Evolutionary conservation across 2,797 vertebrate genomes (phyloP).

Genomic region (Triplophysa bombifrons): DNA sequence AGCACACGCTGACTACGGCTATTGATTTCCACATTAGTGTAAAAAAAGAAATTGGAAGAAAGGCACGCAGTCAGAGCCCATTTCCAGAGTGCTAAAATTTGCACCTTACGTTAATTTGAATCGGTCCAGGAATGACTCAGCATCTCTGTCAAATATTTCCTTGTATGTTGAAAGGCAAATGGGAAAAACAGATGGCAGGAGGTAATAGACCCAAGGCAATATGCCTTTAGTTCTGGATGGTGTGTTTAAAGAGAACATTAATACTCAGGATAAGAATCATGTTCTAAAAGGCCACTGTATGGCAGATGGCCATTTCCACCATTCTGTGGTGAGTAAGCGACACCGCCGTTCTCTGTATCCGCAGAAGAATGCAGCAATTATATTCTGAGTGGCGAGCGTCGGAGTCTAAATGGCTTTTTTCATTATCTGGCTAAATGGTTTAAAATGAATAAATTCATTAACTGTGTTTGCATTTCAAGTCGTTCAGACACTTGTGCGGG

Average conservation of each 20-base stretch:
- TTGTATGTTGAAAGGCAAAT: constrained; percentile 34
- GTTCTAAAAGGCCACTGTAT: constrained; percentile 33
- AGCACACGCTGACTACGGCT: constrained; percentile 48
- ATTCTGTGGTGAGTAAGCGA: constrained; percentile 23
- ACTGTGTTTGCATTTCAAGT: constrained; percentile 46
- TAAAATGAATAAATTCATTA: constrained; percentile 55
- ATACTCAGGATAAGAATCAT: constrained; percentile 43
- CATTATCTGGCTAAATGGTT: constrained; percentile 49
- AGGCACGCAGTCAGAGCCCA: constrained; percentile 34
- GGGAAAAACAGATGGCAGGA: constrained; percentile 31
- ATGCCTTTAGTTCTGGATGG: constrained; percentile 47
- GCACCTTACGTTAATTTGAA: constrained; percentile 47
- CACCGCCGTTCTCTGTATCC: constrained; percentile 23
- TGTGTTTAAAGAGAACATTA: constrained; percentile 38
- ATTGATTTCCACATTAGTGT: constrained; percentile 61
- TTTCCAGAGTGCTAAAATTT: constrained; percentile 40
- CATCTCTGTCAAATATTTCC: constrained; percentile 39
- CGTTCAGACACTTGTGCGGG: constrained; percentile 40
- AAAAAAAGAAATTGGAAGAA: constrained; percentile 51
- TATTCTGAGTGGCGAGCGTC: constrained; percentile 36
- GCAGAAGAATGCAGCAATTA: constrained; percentile 36
- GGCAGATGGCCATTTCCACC: constrained; percentile 48
- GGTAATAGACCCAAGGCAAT: constrained; percentile 28
- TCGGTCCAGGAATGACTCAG: constrained; percentile 51
- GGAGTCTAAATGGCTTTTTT: constrained; percentile 48